Conservation (phyloP, 2,888 invertebrate species). For the Alcis repandata region DNA sequence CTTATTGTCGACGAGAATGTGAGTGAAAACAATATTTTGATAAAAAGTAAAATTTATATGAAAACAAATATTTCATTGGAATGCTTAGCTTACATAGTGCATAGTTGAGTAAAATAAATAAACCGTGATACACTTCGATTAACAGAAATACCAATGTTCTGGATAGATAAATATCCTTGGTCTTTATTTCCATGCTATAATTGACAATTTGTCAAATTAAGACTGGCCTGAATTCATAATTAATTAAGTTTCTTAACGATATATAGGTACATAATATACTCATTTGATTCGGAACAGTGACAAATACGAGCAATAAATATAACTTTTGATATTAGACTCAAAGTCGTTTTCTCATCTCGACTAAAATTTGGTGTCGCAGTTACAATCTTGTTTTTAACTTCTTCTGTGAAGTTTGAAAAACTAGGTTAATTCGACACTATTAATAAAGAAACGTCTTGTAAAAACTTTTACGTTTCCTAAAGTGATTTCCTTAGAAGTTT, state of each 20-base stretch:
- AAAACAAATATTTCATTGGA: too few species aligned
- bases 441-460: conserved; percentile 13
- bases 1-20: not conserved
- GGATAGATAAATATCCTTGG: too few species aligned
- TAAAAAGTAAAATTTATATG: too few species aligned
- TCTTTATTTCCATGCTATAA: too few species aligned
- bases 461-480: conserved; percentile 45
- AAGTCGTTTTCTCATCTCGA: not conserved
- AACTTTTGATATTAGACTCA: not conserved
- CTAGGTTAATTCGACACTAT: conserved; percentile 25
- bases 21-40: too few species aligned
- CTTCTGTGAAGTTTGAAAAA: conserved; percentile 12
- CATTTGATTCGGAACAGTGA: not conserved
- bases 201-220: too few species aligned
- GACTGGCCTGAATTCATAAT: too few species aligned
- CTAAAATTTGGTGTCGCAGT: not conserved
- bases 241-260: too few species aligned
- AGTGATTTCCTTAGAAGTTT: conserved; percentile 39
- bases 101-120: too few species aligned
- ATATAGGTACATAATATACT: not conserved
- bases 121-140: too few species aligned
- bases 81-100: too few species aligned
- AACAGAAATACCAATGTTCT: not conserved
- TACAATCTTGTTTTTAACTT: conserved; percentile 7
- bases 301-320: not conserved